A percentile compares a stretch with the other conserved stretches of the same genome.
Evolutionary conservation across 2,888 invertebrate species (phyloP).

Genomic region (Drosophila diplacantha): DNA sequence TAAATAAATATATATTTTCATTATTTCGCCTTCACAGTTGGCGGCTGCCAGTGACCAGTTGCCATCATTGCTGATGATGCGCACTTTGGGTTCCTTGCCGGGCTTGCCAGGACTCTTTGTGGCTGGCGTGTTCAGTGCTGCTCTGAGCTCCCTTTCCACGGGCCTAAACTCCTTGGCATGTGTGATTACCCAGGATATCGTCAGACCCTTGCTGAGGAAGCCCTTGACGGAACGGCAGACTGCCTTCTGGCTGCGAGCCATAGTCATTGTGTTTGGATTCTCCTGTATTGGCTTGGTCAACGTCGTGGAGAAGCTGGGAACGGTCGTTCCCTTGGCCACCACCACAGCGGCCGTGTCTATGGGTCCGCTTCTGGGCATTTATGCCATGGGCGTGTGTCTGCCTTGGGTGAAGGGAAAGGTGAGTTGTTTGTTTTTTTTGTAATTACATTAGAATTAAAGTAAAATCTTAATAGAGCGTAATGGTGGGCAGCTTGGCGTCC

Average conservation of each 20-base stretch:
- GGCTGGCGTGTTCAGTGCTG: slow-evolving; percentile 93
- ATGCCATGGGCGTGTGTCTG: slow-evolving; percentile 82
- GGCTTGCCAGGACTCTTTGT: slow-evolving; percentile 93
- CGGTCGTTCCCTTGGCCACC: slow-evolving; percentile 82
- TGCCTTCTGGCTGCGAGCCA: slow-evolving; percentile 82
- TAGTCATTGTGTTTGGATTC: slow-evolving; percentile 83
- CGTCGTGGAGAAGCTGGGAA: slow-evolving; percentile 85
- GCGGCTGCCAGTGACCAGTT: slow-evolving; percentile 88
- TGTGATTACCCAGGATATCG: slow-evolving; percentile 87
- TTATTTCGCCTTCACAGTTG: slow-evolving; percentile 78
- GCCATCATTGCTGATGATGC: slow-evolving; percentile 91
- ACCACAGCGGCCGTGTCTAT: slow-evolving; percentile 83
- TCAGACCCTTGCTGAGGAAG: slow-evolving; percentile 82
- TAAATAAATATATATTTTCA: neutral
- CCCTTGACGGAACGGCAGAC: slow-evolving; percentile 80
- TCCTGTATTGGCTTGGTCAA: slow-evolving; percentile 83
- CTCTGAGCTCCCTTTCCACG: slow-evolving; percentile 89
- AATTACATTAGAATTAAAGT: too few relatives aligned
- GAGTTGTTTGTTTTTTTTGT: slow-evolving; percentile 29
- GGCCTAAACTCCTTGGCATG: slow-evolving; percentile 89
- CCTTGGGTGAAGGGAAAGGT: slow-evolving; percentile 83
- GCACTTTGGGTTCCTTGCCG: slow-evolving; percentile 85
- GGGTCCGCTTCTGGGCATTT: slow-evolving; percentile 85
- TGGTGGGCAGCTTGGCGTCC: slow-evolving; percentile 83
- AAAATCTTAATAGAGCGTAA: slow-evolving; percentile 80